Conservation (phyloP, 2,888 invertebrate species). For the Alviniconcha strummeri region DNA sequence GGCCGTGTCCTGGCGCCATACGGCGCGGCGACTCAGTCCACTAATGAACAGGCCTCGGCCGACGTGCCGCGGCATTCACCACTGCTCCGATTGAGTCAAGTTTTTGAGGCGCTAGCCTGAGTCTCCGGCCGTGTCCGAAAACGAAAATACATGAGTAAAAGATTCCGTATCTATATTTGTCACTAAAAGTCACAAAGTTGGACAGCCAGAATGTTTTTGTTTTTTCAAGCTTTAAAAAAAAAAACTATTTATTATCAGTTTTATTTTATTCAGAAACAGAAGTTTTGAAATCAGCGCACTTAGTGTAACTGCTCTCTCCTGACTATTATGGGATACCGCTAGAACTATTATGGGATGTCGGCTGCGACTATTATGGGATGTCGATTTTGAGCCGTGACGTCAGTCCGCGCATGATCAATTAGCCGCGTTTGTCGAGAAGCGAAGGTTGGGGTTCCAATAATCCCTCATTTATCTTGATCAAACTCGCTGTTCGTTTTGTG, state of each 20-base stretch:
- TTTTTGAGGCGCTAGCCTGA: too few relatives aligned
- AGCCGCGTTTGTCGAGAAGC: neutral
- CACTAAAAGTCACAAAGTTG: neutral
- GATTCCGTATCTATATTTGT: too few relatives aligned
- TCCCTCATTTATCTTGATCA: neutral
- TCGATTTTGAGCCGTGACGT: slow-evolving; percentile 27
- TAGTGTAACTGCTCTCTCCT: neutral
- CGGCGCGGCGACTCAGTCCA: too few relatives aligned
- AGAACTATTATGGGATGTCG: slow-evolving; percentile 31
- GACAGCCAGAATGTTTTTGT: too few relatives aligned
- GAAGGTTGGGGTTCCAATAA: slow-evolving; percentile 11
- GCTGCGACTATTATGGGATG: slow-evolving; percentile 34
- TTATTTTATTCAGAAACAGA: too few relatives aligned
- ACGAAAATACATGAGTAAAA: too few relatives aligned
- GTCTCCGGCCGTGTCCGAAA: too few relatives aligned
- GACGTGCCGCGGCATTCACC: too few relatives aligned
- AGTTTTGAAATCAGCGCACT: too few relatives aligned
- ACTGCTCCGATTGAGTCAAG: too few relatives aligned
- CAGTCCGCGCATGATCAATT: slow-evolving; percentile 35
- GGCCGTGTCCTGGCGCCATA: too few relatives aligned
- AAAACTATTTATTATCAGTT: neutral
- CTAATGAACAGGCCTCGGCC: too few relatives aligned
- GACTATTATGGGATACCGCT: slow-evolving; percentile 24
- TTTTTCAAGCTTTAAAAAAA: neutral
- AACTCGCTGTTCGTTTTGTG: neutral